Conservation (phyloP, 2,888 invertebrate species). For the Girardia tigrina region DNA sequence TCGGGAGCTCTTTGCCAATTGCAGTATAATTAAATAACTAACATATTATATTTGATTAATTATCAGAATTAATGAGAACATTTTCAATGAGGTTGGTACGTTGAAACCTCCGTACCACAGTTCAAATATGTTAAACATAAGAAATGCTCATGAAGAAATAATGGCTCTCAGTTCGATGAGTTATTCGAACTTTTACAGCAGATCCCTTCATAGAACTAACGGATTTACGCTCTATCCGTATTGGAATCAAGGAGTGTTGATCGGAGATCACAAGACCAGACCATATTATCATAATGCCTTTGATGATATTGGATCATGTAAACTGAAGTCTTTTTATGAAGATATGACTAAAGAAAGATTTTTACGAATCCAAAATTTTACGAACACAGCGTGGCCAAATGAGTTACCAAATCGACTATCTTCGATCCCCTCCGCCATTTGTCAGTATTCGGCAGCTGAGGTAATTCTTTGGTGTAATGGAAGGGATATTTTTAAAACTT, state of each 20-base stretch:
- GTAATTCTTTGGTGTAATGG: not conserved
- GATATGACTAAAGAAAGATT: not conserved
- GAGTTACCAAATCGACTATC: not conserved
- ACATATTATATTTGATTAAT: too few relatives aligned
- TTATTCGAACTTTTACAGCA: not conserved
- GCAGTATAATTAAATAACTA: too few relatives aligned
- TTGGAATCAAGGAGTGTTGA: constrained; percentile 23
- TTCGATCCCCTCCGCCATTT: not conserved
- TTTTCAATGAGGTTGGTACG: not conserved
- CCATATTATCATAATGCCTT: not conserved
- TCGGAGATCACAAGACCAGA: not conserved
- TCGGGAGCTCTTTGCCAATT: too few relatives aligned
- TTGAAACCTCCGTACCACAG: not conserved
- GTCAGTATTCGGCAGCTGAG: not conserved
- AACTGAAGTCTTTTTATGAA: not conserved
- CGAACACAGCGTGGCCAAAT: not conserved
- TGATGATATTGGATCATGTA: not conserved
- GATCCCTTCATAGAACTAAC: not conserved
- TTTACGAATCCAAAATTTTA: not conserved
- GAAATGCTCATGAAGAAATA: not conserved
- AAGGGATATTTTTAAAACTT: not conserved
- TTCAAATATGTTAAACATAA: not conserved
- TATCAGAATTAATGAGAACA: not conserved
- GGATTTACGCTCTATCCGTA: not conserved
- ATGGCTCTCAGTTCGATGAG: not conserved